Percentiles rank a stretch among this genome's conserved stretches.
phyloP scores from a whole-genome alignment of 1,140 invertebrate species.

The Zaprionus taronus region DNA sequence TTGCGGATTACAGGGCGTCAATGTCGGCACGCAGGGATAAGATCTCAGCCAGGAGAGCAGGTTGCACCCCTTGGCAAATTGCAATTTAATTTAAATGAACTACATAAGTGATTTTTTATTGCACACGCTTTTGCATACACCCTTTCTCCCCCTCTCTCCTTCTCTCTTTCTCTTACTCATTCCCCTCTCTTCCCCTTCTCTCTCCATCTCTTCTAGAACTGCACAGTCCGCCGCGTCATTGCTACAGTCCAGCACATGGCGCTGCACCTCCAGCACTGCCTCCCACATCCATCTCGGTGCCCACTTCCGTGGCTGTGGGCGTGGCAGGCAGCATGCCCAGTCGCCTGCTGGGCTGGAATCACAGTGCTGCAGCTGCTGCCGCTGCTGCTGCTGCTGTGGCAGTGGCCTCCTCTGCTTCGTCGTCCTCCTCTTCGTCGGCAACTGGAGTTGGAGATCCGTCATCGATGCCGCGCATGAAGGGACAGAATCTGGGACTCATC shows the following conservation, averaged over 20 bases:
- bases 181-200: not conserved
- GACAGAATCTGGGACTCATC: conserved; percentile 88
- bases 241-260: conserved; percentile 52
- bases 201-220: conserved; percentile 49
- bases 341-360: conserved; percentile 65
- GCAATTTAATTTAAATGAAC: conserved; percentile 82
- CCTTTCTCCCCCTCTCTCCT: not conserved
- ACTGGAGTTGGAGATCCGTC: conserved; percentile 42
- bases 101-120: conserved; percentile 82
- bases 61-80: conserved; percentile 55
- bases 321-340: conserved; percentile 18
- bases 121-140: conserved; percentile 19
- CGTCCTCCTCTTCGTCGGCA: conserved; percentile 24
- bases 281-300: not conserved
- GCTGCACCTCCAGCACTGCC: conserved; percentile 28
- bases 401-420: conserved; percentile 43
- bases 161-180: conserved; percentile 1
- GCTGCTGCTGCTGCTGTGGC: conserved; percentile 65
- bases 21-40: conserved; percentile 74
- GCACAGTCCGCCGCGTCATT: conserved; percentile 64
- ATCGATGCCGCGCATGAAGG: conserved; percentile 68
- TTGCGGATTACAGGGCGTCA: conserved; percentile 79
- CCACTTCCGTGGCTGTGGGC: not conserved
- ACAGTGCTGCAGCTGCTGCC: conserved; percentile 71
- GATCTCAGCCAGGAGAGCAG: conserved; percentile 48